Conservation (phyloP, 2,113 vertebrate species). For the Python bivittatus region DNA sequence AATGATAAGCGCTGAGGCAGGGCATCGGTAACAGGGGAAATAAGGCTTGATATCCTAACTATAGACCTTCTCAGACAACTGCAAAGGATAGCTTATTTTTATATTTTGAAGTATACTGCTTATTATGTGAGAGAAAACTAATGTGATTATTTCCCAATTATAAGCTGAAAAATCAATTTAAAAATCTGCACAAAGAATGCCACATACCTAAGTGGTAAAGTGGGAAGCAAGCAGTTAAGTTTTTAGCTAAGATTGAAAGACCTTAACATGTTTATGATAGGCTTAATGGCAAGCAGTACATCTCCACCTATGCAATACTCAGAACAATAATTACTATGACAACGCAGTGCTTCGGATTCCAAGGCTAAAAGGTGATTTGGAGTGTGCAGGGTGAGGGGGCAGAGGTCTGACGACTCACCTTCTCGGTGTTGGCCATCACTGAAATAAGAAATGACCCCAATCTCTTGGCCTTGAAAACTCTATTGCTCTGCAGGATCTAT, state of each 20-base stretch:
- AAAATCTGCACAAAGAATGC: not conserved
- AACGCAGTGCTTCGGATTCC: not conserved
- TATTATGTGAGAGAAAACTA: not conserved
- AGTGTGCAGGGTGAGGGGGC: not conserved
- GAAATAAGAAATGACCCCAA: no score
- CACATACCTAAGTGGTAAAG: no score
- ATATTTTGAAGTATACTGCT: not conserved
- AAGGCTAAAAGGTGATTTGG: not conserved
- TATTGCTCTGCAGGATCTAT: not conserved
- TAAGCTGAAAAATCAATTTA: not conserved
- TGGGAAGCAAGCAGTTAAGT: not conserved
- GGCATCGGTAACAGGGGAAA: no score
- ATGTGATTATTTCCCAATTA: not conserved
- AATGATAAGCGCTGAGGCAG: no score
- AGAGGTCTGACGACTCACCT: not conserved
- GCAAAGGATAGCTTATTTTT: not conserved
- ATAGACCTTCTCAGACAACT: not conserved
- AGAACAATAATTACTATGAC: not conserved
- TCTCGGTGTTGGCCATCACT: not conserved
- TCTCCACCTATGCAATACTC: not conserved
- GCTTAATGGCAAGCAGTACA: no score
- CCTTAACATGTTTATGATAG: no score
- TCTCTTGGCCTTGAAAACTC: no score
- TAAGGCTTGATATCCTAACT: not conserved
- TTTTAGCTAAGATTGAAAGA: not conserved